Percentiles rank a stretch among this genome's conserved stretches.
phyloP scores from a whole-genome alignment of 2,797 vertebrate genomes.

The Channa striata region DNA sequence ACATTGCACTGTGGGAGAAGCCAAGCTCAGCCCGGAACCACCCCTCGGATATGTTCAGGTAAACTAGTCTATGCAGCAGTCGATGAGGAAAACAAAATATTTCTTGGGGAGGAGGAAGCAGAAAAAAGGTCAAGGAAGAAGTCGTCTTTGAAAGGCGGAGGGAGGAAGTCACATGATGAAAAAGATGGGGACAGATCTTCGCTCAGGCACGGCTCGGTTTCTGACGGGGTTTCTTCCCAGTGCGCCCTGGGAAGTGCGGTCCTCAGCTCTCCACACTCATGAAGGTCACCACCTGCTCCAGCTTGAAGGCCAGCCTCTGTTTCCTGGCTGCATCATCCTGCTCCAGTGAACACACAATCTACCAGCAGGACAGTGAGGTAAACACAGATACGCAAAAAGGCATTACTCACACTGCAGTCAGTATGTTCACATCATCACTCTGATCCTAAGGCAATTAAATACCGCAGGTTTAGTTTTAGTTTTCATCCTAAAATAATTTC shows the following conservation, averaged over 20 bases:
- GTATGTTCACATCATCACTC: background rate
- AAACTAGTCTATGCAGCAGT: conserved; percentile 87
- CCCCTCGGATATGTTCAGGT: conserved; percentile 77
- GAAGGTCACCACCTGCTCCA: conserved; percentile 99
- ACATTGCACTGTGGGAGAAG: conserved; percentile 77
- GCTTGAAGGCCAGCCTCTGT: conserved; percentile 98
- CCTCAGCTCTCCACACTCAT: conserved; percentile 99
- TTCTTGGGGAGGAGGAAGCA: conserved; percentile 82
- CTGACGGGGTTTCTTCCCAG: conserved; percentile 91
- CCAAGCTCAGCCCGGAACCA: conserved; percentile 69
- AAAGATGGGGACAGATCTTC: conserved; percentile 91
- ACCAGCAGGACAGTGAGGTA: conserved; percentile 51
- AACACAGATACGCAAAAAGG: conserved; percentile 30
- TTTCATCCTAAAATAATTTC: too few species aligned
- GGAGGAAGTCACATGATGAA: conserved; percentile 79
- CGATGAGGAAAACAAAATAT: conserved; percentile 88
- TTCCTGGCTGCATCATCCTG: conserved; percentile 95
- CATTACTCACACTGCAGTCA: conserved; percentile 12
- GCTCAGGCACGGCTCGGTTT: conserved; percentile 99
- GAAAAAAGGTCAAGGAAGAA: conserved; percentile 79
- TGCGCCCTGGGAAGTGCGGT: conserved; percentile 94
- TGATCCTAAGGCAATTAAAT: background rate
- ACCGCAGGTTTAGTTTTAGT: too few species aligned
- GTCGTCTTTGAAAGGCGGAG: conserved; percentile 76
- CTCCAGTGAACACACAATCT: conserved; percentile 96